These are phyloP conservation scores for Mercenaria mercenaria DNA, from an alignment of 1,140 invertebrate species.

Conservation along the genomic window DNA sequence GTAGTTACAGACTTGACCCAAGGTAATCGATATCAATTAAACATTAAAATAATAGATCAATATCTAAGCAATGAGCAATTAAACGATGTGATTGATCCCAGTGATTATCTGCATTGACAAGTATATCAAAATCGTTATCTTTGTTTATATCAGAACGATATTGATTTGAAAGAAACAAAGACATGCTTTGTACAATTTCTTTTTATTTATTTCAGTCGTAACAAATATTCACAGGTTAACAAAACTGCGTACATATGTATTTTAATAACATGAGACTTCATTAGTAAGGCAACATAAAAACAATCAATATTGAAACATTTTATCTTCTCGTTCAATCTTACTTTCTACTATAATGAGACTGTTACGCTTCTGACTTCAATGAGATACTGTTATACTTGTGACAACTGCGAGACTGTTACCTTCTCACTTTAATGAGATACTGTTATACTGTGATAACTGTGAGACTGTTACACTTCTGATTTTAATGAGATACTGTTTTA, in stretches of 20 bases:
- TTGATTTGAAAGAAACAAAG: conserved; percentile 1
- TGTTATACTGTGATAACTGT: too few relatives aligned
- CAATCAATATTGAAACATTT: too few relatives aligned
- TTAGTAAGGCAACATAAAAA: too few relatives aligned
- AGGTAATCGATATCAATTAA: background rate
- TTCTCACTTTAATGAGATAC: too few relatives aligned
- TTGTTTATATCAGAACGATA: background rate
- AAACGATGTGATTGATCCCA: background rate
- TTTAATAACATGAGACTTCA: too few relatives aligned
- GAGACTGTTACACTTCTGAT: too few relatives aligned
- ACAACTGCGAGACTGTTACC: too few relatives aligned
- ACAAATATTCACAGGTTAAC: background rate
- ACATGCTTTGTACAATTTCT: background rate
- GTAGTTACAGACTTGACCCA: background rate
- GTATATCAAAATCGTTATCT: conserved; percentile 11
- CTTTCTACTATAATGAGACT: too few relatives aligned
- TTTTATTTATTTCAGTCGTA: background rate
- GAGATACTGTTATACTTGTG: too few relatives aligned
- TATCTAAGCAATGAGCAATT: conserved; percentile 11
- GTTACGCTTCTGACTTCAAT: too few relatives aligned
- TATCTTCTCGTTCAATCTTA: too few relatives aligned
- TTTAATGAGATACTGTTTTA: too few relatives aligned
- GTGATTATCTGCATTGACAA: background rate
- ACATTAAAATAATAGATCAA: background rate
- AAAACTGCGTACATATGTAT: background rate